phyloP scores from a whole-genome alignment of 2,113 vertebrate genomes.

The Merops nubicus region DNA sequence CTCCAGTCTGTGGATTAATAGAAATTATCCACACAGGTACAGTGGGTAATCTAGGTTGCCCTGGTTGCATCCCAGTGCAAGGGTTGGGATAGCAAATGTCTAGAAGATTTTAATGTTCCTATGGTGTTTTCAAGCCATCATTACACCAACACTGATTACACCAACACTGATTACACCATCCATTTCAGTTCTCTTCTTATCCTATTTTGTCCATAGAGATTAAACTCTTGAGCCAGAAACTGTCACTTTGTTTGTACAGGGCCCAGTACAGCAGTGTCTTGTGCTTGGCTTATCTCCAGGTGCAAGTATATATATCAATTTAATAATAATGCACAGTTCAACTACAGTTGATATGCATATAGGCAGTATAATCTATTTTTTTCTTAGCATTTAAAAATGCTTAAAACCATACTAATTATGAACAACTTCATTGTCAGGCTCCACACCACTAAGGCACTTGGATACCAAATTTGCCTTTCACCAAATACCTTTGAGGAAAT shows the following conservation, averaged over 20 bases:
- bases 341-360: neutral
- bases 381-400: neutral
- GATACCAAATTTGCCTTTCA: neutral
- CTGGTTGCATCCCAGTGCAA: neutral
- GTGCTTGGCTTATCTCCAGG: neutral
- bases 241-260: neutral
- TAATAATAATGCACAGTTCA: neutral
- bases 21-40: neutral
- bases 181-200: neutral
- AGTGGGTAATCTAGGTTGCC: neutral
- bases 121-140: accelerated
- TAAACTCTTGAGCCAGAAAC: neutral
- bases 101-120: neutral
- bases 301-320: neutral
- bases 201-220: neutral
- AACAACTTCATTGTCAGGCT: neutral
- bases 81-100: neutral
- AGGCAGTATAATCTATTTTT: neutral
- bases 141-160: neutral
- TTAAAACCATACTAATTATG: neutral
- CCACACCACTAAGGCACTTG: neutral
- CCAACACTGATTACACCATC: neutral
- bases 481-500: neutral
- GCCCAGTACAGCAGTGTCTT: neutral
- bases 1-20: neutral